Percentiles rank a stretch among this genome's conserved stretches.
These are phyloP conservation scores for Sipunculus nudus DNA, from an alignment of 2,888 invertebrate genomes.

Conservation along the genomic window DNA sequence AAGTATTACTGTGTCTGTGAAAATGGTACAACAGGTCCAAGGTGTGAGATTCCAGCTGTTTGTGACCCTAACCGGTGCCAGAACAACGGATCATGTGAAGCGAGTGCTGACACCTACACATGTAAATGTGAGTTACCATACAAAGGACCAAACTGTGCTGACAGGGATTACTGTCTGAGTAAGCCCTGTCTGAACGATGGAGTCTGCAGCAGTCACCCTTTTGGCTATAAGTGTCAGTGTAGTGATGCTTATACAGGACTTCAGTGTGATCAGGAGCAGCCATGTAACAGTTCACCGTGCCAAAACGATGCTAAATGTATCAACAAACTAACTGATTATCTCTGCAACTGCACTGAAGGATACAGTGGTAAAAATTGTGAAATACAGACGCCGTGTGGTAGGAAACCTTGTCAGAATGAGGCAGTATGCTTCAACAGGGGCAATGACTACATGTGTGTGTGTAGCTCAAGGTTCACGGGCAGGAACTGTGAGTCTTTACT, in stretches of 20 bases:
- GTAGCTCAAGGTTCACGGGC: constrained; percentile 33
- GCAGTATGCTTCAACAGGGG: constrained; percentile 30
- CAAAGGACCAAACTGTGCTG: constrained; percentile 8
- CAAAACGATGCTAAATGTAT: neutral
- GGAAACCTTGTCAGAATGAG: constrained; percentile 37
- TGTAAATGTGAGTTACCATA: constrained; percentile 5
- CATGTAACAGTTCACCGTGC: constrained; percentile 31
- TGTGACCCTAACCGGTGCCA: constrained; percentile 45
- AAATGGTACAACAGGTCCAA: constrained; percentile 37
- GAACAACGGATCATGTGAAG: constrained; percentile 48
- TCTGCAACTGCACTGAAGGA: neutral
- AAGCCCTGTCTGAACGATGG: constrained; percentile 33
- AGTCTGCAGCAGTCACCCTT: constrained; percentile 21
- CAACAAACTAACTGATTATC: constrained; percentile 2
- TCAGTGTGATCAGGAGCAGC: constrained; percentile 26
- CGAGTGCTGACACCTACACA: constrained; percentile 2
- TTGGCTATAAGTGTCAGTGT: constrained; percentile 28
- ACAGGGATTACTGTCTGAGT: constrained; percentile 15
- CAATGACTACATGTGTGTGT: constrained; percentile 33
- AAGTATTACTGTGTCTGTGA: no score
- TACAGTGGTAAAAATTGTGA: constrained; percentile 30
- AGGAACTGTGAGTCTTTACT: constrained; percentile 33
- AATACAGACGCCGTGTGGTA: constrained; percentile 32
- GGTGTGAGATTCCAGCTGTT: constrained; percentile 44
- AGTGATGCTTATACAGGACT: constrained; percentile 12